Evolutionary conservation across 2,888 invertebrate genomes (phyloP).

Genomic region (Mellilla xanthometata): DNA sequence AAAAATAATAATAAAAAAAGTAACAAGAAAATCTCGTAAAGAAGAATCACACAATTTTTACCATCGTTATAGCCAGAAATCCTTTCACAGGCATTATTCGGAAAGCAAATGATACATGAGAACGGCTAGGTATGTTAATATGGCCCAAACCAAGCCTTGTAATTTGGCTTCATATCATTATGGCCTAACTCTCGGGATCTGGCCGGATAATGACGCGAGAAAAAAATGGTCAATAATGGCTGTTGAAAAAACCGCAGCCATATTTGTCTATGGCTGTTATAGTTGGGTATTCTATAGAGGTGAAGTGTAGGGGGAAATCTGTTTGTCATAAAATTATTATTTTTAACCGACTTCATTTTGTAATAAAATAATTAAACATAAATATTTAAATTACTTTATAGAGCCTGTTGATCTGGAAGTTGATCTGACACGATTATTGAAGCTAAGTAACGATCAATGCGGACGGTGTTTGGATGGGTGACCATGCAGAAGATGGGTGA

Average conservation of each 20-base stretch:
- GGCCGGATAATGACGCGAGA: conserved; percentile 62
- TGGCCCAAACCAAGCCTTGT: conserved; percentile 60
- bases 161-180: conserved; percentile 78
- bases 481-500: no score
- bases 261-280: conserved; percentile 59
- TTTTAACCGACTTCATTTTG: no score
- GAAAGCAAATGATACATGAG: conserved; percentile 62
- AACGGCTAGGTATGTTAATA: conserved; percentile 74
- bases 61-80: background rate
- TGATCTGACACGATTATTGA: no score
- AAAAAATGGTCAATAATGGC: conserved; percentile 61
- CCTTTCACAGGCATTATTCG: conserved; percentile 41
- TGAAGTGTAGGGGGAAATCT: no score
- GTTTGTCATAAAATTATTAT: no score
- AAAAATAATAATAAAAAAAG: no score
- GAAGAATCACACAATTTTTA: conserved; percentile 13
- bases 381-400: no score
- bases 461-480: no score
- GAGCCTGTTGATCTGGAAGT: no score
- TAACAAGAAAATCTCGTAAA: background rate
- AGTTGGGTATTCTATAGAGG: no score
- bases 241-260: conserved; percentile 45
- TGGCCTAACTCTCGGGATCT: conserved; percentile 50
- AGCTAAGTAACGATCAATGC: no score
- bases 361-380: no score